Evolutionary conservation across 2,113 vertebrate genomes (phyloP), one percentile per base, ranked within the genome.

Genomic region (Strigops habroptila): DNA sequence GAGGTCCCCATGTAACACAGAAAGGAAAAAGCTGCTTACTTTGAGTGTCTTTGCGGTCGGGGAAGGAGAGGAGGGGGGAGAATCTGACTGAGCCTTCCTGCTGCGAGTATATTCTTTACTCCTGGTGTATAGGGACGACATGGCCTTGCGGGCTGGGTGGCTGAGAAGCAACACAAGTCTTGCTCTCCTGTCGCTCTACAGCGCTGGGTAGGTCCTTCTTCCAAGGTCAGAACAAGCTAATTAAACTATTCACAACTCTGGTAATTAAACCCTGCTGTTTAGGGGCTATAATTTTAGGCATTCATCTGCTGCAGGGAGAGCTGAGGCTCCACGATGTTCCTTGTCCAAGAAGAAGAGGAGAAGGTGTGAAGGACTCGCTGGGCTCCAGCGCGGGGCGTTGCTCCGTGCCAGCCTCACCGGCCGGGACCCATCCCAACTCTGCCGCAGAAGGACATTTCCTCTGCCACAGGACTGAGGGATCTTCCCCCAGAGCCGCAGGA

Each of bases 61-160:
- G 95, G 99, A 99, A 80, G 99, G 99, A 94, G 99, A 99, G 59
- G 99, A 98, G 2, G 99, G 99, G 60, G 99, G 99, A 39, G 99
- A 99, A 68, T 99, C 99, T 84, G 99, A 98, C 97, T 99, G 96
- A 67, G 99, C 98, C 97, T 98, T 99, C 98, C 99, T 99, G 98
- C 98, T 98, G 93, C 99, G 98, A 49, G 98, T 98, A 63, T 99
- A 98, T 22, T 99, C 99, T 97, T 99, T 99, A 97, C 98, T 99
- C 95, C 99, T 98, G 28, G 98, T 97, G 96, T 98, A 99, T 91
- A 99, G 95, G 87, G 99, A 98, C 74, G 99, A 99, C 99, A 99
- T 99, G 93, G 94, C 90, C 97, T 97, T 88, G 85, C 62, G 1
- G 76, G 94, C 68, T 86, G 84, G 9, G 11, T 35, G 81, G 37